Base-by-base conservation (phyloP, 2,888 invertebrate species). In the Pachymerium ferrugineum region DNA sequence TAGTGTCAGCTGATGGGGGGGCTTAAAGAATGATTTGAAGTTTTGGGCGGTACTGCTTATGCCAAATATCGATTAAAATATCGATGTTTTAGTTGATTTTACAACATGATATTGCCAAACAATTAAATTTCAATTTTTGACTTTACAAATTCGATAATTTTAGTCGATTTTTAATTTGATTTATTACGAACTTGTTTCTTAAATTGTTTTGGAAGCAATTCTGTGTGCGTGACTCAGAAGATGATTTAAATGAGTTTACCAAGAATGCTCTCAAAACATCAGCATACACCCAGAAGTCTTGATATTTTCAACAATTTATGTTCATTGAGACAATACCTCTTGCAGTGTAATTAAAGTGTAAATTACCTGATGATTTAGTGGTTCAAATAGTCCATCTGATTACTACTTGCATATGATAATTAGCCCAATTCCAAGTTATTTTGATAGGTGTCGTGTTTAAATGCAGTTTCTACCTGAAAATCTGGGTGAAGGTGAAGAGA, bases 401-500 rank as follows among this genome's bases (percentile, higher is more conserved):
- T 62, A 62, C 28, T 25, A 12, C 25, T 62, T 62, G 62, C 62
- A 28, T 62, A 28, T 62, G 62, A 28, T 62, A 62, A 62, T 62
- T 62, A 62, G 62, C 62, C 62, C 10, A 62, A 62, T 62, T 62
- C 28, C 28, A 10, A 6, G 28, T 28, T 28, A 25, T 5, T n/a
- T 62, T 62, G 28, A 62, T 62, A 62, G 62, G 62, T 62, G 62
- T 62, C 62, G 62, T 28, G 62, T 62, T 62, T 25, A 25, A 62
- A 62, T 62, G 25, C 28, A 12, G 28, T 62, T 28, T 47, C 47
- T n/a, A 10, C 22, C n/a, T 62, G 62, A 10, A 25, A 62, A 62
- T 62, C 62, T 62, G 25, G 62, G 62, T 62, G 25, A 62, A 62
- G 62, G 62, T 62, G 28, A 10, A 54, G 12, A 62, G 12, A 28